phyloP scores from a whole-genome alignment of 2,797 vertebrate genomes.

The Girardinus metallicus region DNA sequence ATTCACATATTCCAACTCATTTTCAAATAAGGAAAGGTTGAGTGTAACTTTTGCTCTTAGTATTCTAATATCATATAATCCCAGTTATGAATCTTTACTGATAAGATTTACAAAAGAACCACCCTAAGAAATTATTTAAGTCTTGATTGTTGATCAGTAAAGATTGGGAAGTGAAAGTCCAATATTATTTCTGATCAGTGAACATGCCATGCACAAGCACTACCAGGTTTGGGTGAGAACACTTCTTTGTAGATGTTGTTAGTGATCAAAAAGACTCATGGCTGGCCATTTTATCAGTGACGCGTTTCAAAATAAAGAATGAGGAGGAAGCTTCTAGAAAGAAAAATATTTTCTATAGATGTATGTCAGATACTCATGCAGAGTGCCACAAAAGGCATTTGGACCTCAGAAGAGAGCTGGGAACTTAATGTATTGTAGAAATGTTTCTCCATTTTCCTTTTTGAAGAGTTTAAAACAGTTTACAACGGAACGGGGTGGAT shows the following conservation, averaged over 20 bases:
- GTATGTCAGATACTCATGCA: background rate
- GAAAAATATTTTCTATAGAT: background rate
- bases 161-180: background rate
- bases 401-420: background rate
- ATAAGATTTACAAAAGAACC: background rate
- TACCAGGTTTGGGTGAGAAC: background rate
- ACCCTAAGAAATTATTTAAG: background rate
- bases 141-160: background rate
- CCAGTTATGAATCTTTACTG: background rate
- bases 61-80: background rate
- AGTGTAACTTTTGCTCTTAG: background rate
- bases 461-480: background rate
- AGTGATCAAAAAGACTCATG: background rate
- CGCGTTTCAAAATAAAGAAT: background rate
- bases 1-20: background rate
- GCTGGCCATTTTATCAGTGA: background rate
- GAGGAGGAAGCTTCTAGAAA: background rate
- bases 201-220: background rate
- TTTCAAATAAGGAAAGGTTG: background rate
- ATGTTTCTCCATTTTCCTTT: background rate
- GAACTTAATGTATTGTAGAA: background rate
- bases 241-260: background rate
- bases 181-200: background rate
- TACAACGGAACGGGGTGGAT: background rate
- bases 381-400: background rate